A percentile compares a stretch with the other conserved stretches of the same genome.
These are phyloP conservation scores for Lasioglossum malachurum DNA, from an alignment of 2,888 invertebrate species.

Conservation along the genomic window DNA sequence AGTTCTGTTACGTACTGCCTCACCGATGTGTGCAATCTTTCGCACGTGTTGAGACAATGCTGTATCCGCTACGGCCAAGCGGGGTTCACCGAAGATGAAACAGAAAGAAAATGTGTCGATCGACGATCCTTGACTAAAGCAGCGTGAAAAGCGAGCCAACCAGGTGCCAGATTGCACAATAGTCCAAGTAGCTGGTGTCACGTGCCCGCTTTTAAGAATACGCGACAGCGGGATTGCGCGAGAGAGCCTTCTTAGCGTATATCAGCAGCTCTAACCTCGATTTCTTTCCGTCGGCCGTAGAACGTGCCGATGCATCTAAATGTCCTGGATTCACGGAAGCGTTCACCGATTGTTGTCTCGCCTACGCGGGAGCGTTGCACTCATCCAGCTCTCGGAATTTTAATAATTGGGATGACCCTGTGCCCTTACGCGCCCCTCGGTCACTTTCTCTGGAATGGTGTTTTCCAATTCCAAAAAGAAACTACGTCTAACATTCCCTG, in stretches of 20 bases:
- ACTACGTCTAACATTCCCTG: not conserved
- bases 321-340: conserved; percentile 22
- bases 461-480: not conserved
- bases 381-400: not conserved
- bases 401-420: not conserved
- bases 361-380: not conserved
- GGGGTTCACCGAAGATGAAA: not conserved
- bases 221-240: conserved; percentile 58
- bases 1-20: not conserved
- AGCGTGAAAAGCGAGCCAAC: not conserved
- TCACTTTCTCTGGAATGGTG: not conserved
- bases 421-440: not conserved
- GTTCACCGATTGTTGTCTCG: conserved; percentile 8
- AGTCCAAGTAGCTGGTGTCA: conserved; percentile 14
- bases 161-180: conserved; percentile 61
- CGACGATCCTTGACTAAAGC: not conserved
- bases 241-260: conserved; percentile 48
- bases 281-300: conserved; percentile 48
- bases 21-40: not conserved
- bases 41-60: not conserved
- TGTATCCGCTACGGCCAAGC: not conserved
- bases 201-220: conserved; percentile 51
- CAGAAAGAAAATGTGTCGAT: not conserved
- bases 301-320: conserved; percentile 51
- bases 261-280: conserved; percentile 65